Base-by-base conservation (phyloP, 2,888 invertebrate species). In the Drosophila stalkeri region DNA sequence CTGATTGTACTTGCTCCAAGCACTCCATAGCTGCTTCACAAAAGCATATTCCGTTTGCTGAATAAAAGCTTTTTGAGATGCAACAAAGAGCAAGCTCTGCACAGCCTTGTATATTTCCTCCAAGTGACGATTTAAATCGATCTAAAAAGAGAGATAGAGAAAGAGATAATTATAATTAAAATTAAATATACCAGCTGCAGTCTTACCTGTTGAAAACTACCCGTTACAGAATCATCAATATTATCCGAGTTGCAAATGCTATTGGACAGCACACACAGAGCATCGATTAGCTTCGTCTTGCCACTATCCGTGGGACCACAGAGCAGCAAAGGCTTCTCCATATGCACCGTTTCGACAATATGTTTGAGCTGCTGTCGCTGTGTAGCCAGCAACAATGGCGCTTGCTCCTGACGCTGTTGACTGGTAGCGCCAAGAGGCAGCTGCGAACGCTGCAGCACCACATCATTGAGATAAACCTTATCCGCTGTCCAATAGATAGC, bases 121-220 rank as follows among this genome's bases (percentile, higher is more conserved):
- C 51, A 97, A 94, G 91, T 96, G 96, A 3, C 92, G 91, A 79
- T 93, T 93, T 0, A 93, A 82, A 82, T 93, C 93, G 61, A 93
- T 91, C 93, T 93, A 39, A 31, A 31, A 12, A 41, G 7, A 31
- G n/a, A 41, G 3, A 16, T 12, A 41, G 8, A 4, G 35, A 8
- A 33, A 14, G 7, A 3, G 4, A 1, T 11, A 16, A 39, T 39
- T n/a, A 41, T 3, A 41, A 41, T 41, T 41, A 8, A 2, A 41
- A 8, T n/a, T 8, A 8, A n/a, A 41, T n/a, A 8, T 3, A 41
- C n/a, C n/a, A 41, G 41, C n/a, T 7, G 16, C 16, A 41, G n/a
- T 55, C 39, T 77, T 59, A 95, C 94, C 96, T 99, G 99, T 94
- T 99, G 99, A 93, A 99, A 99, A 75, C 99, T 98, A 59, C 99